Percentiles rank a stretch among this genome's conserved stretches.
Evolutionary conservation across 1,140 invertebrate species (phyloP).

Genomic region (Lepidurus apus): DNA sequence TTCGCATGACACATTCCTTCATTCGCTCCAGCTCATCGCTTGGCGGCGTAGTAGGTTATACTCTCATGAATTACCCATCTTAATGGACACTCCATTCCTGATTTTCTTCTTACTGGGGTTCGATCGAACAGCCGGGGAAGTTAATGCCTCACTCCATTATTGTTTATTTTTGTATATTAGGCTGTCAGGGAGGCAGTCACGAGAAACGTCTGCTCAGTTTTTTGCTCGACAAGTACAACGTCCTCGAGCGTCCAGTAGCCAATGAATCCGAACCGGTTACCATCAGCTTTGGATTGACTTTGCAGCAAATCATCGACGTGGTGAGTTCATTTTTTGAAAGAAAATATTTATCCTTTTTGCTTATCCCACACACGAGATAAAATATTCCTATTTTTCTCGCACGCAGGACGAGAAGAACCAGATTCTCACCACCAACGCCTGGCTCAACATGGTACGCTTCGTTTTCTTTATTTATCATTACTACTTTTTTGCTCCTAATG

Average conservation of each 20-base stretch:
- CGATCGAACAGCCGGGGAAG: too few species aligned
- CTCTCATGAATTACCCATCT: too few species aligned
- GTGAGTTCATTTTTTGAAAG: conserved; percentile 58
- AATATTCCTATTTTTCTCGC: conserved; percentile 49
- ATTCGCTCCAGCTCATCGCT: too few species aligned
- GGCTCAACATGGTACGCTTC: conserved; percentile 75
- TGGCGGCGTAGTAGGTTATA: too few species aligned
- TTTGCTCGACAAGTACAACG: conserved; percentile 76
- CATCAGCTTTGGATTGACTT: conserved; percentile 88
- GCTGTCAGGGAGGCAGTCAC: conserved; percentile 72
- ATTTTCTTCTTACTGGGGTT: too few species aligned
- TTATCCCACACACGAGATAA: not conserved
- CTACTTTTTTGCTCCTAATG: not conserved
- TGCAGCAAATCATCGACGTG: conserved; percentile 99
- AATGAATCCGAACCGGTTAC: conserved; percentile 89
- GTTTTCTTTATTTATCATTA: not conserved
- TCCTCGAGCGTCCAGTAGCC: conserved; percentile 87
- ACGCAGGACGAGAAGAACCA: conserved; percentile 76
- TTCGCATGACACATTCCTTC: too few species aligned
- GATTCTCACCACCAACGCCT: conserved; percentile 77
- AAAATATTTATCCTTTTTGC: not conserved
- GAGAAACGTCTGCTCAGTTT: conserved; percentile 83
- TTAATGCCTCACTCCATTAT: conserved; percentile 33
- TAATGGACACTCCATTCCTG: too few species aligned
- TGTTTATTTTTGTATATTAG: conserved; percentile 49